Conservation (phyloP, 2,113 vertebrate species). For the Plecturocebus donacophilus region DNA sequence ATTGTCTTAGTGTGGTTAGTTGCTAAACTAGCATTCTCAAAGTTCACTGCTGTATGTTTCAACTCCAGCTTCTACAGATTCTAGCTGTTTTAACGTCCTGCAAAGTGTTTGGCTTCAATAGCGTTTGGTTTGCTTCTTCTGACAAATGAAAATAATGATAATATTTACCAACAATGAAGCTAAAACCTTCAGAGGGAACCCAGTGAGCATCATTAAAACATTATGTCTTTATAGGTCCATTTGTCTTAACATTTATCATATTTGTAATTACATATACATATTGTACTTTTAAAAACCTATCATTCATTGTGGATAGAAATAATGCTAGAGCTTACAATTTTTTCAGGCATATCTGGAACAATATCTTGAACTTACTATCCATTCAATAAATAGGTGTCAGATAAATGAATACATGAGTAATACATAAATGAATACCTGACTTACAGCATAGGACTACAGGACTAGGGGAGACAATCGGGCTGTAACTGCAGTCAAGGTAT, state of each 20-base stretch:
- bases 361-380: too few relatives aligned
- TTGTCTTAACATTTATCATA: background rate
- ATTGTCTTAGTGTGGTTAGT: background rate
- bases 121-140: background rate
- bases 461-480: background rate
- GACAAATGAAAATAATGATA: background rate
- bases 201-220: background rate
- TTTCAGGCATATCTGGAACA: background rate
- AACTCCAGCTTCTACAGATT: background rate
- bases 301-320: background rate
- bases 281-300: background rate
- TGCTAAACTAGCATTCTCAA: background rate
- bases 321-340: background rate
- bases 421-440: too few relatives aligned
- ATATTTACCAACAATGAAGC: too few relatives aligned
- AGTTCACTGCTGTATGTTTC: background rate
- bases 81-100: too few relatives aligned
- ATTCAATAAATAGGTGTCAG: background rate
- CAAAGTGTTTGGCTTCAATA: background rate
- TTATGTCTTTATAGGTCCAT: too few relatives aligned
- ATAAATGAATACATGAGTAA: background rate
- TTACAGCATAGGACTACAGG: background rate
- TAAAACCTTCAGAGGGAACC: background rate
- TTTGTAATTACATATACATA: background rate
- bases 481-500: background rate